phyloP scores from a whole-genome alignment of 1,140 invertebrate species.

The Schlechtendalia chinensis region DNA sequence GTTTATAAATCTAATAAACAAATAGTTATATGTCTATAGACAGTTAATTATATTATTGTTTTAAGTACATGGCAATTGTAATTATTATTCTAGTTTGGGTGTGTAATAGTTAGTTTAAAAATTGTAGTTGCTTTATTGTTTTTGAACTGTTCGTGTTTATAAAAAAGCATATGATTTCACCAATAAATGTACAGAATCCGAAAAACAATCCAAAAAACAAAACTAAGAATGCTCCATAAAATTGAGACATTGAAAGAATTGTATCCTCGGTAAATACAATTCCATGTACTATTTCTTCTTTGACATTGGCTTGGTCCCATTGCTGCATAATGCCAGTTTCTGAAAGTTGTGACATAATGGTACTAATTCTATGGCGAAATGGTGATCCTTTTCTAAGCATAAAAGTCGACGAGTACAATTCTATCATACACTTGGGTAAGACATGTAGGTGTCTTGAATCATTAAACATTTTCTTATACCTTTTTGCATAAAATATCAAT shows the following conservation, averaged over 20 bases:
- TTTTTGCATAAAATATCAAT: conserved; percentile 50
- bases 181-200: conserved; percentile 13
- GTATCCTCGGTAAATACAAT: conserved; percentile 40
- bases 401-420: conserved; percentile 52
- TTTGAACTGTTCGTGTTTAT: background rate
- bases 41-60: no score
- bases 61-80: background rate
- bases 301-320: conserved; percentile 42
- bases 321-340: conserved; percentile 52
- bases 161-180: conserved; percentile 20
- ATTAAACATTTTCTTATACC: conserved; percentile 43
- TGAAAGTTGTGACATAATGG: conserved; percentile 51
- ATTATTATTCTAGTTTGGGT: background rate
- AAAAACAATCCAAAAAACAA: conserved; percentile 40
- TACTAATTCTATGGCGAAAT: conserved; percentile 51
- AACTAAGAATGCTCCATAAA: conserved; percentile 49
- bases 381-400: conserved; percentile 53
- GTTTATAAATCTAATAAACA: conserved; percentile 9
- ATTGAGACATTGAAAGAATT: conserved; percentile 41
- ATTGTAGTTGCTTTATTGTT: background rate
- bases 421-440: conserved; percentile 51
- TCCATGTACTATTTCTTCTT: conserved; percentile 23
- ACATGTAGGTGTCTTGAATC: conserved; percentile 49
- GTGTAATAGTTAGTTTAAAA: background rate
- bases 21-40: background rate